Base-by-base conservation (phyloP, 2,113 vertebrate genomes). In the Tinamus guttatus region DNA sequence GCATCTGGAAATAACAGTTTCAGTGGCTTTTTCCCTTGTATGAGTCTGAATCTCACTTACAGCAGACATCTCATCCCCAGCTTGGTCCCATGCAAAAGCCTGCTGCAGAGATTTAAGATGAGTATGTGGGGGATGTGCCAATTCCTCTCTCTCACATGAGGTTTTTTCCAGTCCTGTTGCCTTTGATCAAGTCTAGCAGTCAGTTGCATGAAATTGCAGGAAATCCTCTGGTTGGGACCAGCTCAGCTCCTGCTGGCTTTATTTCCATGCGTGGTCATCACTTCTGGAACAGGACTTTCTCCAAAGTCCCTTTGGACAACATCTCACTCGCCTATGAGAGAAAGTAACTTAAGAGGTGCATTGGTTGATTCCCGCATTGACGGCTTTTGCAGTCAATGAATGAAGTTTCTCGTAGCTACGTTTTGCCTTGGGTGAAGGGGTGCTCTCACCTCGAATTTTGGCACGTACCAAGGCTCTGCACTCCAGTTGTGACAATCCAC, bases 281-380 rank as follows among this genome's bases (percentile, higher is more conserved):
- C 78, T 96, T 89, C 65, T 75, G 76, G 71, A 78, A 78, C 43
- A 38, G 59, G 86, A 28, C 56, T 96, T 90, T 81, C 93, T 94
- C 54, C 13, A 62, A 56, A 82, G 93, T 25, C 49, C 51, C 87
- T 94, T 97, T 85, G 90, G 70, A 62, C 90, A n/a, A 76, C 20
- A 6, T 86, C 30, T 94, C 96, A 95, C 91, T 96, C 82, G 13
- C 27, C 82, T 76, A 62, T 94, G 85, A 78, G 52, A 82, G 51
- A 52, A 89, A 73, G 24, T 47, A 65, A 75, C 77, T 79, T 38
- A 2, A 79, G 71, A 59, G 47, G 70, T 73, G 43, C 77, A 60
- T 81, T 89, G 59, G 34, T 67, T 87, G 81, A 85, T 67, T 88
- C 80, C 56, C 49, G 68, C 24, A 7, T 7, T 79, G 77, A 59